Conservation (phyloP, 2,113 vertebrate species). For the Epinephelus fuscoguttatus region DNA sequence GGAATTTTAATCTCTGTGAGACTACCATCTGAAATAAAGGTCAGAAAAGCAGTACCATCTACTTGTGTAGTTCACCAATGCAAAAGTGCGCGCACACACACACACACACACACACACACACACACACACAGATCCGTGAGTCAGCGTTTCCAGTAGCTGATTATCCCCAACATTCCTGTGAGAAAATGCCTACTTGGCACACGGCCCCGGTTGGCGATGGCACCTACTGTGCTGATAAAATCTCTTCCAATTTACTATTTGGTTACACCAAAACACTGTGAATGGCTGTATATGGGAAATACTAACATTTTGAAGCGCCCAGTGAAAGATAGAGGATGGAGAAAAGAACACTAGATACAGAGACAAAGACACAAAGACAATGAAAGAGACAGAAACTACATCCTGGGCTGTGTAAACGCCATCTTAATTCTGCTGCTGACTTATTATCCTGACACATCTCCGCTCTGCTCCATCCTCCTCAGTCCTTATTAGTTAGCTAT, state of each 20-base stretch:
- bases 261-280: constrained; percentile 37
- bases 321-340: not conserved
- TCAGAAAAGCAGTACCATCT: not conserved
- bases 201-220: not conserved
- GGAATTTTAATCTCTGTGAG: constrained; percentile 6
- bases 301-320: not conserved
- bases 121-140: constrained; percentile 13
- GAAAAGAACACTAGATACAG: not conserved
- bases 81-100: not conserved
- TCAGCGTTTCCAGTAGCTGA: constrained; percentile 45
- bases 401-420: constrained; percentile 26
- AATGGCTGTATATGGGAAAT: constrained; percentile 21
- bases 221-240: constrained; percentile 32
- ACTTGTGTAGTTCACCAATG: not conserved
- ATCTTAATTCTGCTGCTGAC: constrained; percentile 33
- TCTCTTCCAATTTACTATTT: constrained; percentile 37
- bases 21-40: not conserved
- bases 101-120: constrained; percentile 5
- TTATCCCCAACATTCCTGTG: constrained; percentile 41
- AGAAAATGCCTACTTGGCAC: constrained; percentile 47
- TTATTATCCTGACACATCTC: constrained; percentile 47
- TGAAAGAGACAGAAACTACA: constrained; percentile 10
- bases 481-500: constrained; percentile 62
- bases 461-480: constrained; percentile 39
- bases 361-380: constrained; percentile 25